Evolutionary conservation across 53 echinoderm and acorn worm species (phyloP), one percentile per base, ranked within the genome.

Genomic region (Arbacia lixula): DNA sequence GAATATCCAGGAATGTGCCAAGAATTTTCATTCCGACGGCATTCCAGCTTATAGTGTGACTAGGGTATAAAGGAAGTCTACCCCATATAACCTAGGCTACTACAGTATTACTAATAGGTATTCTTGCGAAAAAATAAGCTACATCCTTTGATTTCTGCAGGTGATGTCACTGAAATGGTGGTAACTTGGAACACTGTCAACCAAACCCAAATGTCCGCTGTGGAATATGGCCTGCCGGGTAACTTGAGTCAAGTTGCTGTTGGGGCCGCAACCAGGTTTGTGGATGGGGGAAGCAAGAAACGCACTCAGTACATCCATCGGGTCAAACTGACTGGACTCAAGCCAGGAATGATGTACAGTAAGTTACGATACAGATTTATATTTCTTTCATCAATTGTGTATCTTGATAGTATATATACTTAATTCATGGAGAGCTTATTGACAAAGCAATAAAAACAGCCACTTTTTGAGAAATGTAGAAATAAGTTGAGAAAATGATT

Each of bases 171-270:
- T 24, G 91, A 91, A 67, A 91, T 88, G 88, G 50, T 69, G 12
- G 80, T 91, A 10, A 91, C 91, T 56, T 91, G 91, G 91, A 91
- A 76, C 53, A 88, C 88, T 28, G 84, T 88, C n/a, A 79, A 75
- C 12, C 26, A 46, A 24, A 88, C 85, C 53, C 41, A 54, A 20
- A 39, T 57, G 43, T 91, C 91, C 4, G 16, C 42, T 39, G 91
- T 91, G n/a, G 51, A 78, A 21, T 91, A 42, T 85, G 91, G 91
- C 14, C 25, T 88, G 43, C 3, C 57, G 9, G 80, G 80, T 12
- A 87, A 84, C 10, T 50, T 91, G 16, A 53, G 38, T 20, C n/a
- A 33, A 20, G 54, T 49, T 35, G 88, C 84, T 21, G 51, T 36
- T 14, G 88, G 88, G 56, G 66, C 68, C 19, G 42, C 58, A 25